These are phyloP conservation scores for Lithobates sylvaticus DNA, from an alignment of 2,797 vertebrate genomes.

Conservation along the genomic window DNA sequence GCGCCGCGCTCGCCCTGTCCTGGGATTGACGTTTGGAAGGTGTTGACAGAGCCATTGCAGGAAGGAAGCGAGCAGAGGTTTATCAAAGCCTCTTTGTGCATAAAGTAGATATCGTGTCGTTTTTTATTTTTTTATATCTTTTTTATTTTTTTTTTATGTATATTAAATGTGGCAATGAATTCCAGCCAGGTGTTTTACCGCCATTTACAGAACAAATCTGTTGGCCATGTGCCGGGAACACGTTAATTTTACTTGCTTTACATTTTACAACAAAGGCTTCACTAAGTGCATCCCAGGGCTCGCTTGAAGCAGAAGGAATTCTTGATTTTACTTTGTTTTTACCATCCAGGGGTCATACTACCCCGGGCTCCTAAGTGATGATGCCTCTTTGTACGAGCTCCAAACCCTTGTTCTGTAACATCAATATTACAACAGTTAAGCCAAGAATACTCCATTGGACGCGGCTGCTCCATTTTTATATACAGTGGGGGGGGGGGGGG, in stretches of 20 bases:
- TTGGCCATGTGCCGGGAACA: background rate
- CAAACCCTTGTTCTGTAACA: too few relatives aligned
- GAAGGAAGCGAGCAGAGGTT: background rate
- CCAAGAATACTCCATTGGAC: too few relatives aligned
- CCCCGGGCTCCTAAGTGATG: too few relatives aligned
- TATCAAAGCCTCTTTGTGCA: constrained; percentile 5
- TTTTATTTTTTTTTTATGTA: constrained; percentile 1
- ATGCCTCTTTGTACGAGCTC: too few relatives aligned
- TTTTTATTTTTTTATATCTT: too few relatives aligned
- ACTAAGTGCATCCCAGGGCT: background rate
- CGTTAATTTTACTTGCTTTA: background rate
- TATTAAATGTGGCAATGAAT: constrained; percentile 15
- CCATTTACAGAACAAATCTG: background rate
- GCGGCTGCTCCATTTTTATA: too few relatives aligned
- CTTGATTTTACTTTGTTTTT: too few relatives aligned
- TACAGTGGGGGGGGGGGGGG: too few relatives aligned
- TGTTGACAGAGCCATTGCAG: constrained; percentile 26
- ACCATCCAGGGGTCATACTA: too few relatives aligned
- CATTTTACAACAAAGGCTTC: background rate
- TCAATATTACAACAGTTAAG: too few relatives aligned
- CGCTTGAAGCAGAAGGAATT: background rate
- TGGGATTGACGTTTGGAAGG: constrained; percentile 46
- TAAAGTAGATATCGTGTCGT: background rate
- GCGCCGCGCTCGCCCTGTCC: background rate
- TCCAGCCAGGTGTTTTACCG: background rate